Percentiles rank a stretch among this genome's conserved stretches.
These are phyloP conservation scores for Myotis lucifugus DNA, from an alignment of 2,113 vertebrate genomes.

Conservation along the genomic window DNA sequence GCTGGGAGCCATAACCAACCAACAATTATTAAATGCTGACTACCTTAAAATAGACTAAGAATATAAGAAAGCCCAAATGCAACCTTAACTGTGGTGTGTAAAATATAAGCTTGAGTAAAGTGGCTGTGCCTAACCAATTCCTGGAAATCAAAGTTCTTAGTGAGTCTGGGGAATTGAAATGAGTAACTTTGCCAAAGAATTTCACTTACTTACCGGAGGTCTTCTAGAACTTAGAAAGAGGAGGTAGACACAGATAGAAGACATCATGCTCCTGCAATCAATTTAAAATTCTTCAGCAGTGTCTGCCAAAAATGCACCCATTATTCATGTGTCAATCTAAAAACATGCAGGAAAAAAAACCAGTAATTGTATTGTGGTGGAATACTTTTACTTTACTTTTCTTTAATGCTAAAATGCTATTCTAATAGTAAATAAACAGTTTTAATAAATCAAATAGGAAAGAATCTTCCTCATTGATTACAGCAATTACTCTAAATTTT, in stretches of 20 bases:
- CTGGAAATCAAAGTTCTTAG: neutral
- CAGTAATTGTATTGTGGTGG: neutral
- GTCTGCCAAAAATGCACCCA: neutral
- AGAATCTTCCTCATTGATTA: neutral
- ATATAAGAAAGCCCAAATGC: neutral
- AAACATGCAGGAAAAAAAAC: neutral
- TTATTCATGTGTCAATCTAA: slow-evolving; percentile 19
- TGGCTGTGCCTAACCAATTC: neutral
- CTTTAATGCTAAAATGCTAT: neutral
- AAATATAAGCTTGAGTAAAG: neutral
- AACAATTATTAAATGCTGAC: neutral
- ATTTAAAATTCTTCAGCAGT: slow-evolving; percentile 1
- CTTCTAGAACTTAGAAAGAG: slow-evolving; percentile 2
- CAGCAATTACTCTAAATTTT: neutral
- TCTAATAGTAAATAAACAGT: slow-evolving; percentile 1
- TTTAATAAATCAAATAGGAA: neutral
- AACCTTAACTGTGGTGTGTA: neutral
- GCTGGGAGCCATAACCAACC: neutral
- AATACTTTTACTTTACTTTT: slow-evolving; percentile 2
- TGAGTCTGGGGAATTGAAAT: neutral
- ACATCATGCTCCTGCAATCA: neutral
- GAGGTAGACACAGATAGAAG: neutral
- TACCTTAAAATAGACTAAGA: neutral
- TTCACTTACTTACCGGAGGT: neutral
- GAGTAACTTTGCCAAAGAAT: neutral